These are phyloP conservation scores for Solenopsis invicta DNA, from an alignment of 1,140 invertebrate species.

Conservation along the genomic window DNA sequence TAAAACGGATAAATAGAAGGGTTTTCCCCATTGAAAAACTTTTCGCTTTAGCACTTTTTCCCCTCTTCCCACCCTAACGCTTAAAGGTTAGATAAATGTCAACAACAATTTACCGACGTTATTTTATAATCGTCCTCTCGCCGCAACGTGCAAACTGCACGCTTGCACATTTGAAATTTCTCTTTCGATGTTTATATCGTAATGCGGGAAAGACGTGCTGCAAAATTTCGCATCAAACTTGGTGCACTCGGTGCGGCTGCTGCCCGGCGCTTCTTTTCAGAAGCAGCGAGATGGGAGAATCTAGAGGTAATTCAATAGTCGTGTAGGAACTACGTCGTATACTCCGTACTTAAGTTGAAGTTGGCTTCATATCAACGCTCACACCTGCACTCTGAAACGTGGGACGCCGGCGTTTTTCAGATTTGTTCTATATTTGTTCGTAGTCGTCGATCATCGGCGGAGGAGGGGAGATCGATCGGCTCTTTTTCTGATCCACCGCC, in stretches of 20 bases:
- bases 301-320: constrained; percentile 4
- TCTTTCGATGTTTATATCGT: constrained; percentile 2
- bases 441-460: constrained; percentile 42
- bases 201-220: not conserved
- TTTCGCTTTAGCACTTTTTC: not conserved
- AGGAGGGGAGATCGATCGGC: constrained; percentile 30
- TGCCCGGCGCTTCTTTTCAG: not conserved
- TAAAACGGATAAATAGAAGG: not conserved
- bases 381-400: constrained; percentile 57
- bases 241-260: constrained; percentile 30
- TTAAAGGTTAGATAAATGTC: constrained; percentile 57
- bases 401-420: constrained; percentile 43
- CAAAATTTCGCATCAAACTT: constrained; percentile 32
- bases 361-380: constrained; percentile 3
- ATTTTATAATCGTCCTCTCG: constrained; percentile 41
- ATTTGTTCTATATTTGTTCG: constrained; percentile 45
- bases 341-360: not conserved
- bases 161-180: not conserved
- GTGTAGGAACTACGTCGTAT: not conserved
- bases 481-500: constrained; percentile 13
- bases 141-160: not conserved
- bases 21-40: not conserved
- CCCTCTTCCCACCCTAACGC: not conserved
- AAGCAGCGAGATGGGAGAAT: not conserved
- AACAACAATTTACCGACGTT: constrained; percentile 43